Conservation (phyloP, 2,797 vertebrate species). For the Potorous gilbertii region DNA sequence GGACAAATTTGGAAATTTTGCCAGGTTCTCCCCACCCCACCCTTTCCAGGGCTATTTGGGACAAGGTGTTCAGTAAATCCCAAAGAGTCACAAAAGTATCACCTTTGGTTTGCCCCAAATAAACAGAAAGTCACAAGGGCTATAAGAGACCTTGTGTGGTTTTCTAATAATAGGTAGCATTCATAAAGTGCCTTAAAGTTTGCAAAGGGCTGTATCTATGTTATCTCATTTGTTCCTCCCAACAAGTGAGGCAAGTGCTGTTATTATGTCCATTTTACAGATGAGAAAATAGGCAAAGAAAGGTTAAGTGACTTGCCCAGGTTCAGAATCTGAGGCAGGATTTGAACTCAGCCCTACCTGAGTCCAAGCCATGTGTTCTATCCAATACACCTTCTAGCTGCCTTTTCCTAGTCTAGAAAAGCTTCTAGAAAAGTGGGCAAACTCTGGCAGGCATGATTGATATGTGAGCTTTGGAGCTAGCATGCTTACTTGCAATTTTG, state of each 20-base stretch:
- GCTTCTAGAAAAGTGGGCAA: neutral
- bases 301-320: neutral
- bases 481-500: neutral
- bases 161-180: neutral
- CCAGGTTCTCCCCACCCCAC: neutral
- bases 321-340: neutral
- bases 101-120: neutral
- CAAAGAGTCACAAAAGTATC: neutral
- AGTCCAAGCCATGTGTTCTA: neutral
- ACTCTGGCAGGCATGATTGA: neutral
- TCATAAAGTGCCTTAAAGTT: neutral
- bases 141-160: neutral
- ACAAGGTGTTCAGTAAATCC: neutral
- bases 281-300: neutral
- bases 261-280: neutral
- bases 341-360: neutral
- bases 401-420: neutral
- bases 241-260: neutral
- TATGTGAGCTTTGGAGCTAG: neutral
- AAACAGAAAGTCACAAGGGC: neutral
- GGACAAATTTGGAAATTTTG: slow-evolving; percentile 23
- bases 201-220: neutral
- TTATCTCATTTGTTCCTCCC: neutral
- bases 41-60: neutral
- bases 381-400: neutral